phyloP scores from a whole-genome alignment of 2,113 vertebrate genomes.

The Sinocyclocheilus grahami region DNA sequence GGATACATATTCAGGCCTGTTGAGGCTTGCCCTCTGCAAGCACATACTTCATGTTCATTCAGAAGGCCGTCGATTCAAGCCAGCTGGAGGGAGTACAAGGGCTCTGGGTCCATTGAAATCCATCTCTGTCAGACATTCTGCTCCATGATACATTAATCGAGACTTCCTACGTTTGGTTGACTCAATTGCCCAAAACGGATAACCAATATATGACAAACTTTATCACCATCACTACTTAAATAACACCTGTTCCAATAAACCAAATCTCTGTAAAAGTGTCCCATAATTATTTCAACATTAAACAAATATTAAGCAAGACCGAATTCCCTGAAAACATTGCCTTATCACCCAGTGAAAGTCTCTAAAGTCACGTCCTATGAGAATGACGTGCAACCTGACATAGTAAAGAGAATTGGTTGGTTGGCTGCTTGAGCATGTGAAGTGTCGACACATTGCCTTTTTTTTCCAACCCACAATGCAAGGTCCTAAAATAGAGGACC shows the following conservation, averaged over 20 bases:
- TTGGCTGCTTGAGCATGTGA: conserved; percentile 38
- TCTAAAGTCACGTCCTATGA: conserved; percentile 21
- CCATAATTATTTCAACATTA: background rate
- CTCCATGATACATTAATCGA: background rate
- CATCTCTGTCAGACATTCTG: background rate
- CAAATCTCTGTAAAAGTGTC: background rate
- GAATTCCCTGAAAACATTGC: background rate
- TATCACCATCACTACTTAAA: background rate
- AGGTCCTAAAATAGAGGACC: conserved; percentile 66
- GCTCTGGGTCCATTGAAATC: conserved; percentile 5
- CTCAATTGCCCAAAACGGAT: background rate
- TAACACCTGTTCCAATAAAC: conserved; percentile 11
- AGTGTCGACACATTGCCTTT: conserved; percentile 55
- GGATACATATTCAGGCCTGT: conserved; percentile 56
- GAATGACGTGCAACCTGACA: conserved; percentile 17
- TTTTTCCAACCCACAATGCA: conserved; percentile 62
- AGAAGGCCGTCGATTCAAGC: conserved; percentile 15
- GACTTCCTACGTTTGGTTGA: background rate
- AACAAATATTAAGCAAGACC: conserved; percentile 5
- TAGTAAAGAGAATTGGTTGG: conserved; percentile 28
- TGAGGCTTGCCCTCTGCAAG: conserved; percentile 54
- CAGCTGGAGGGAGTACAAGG: conserved; percentile 2
- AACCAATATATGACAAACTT: background rate
- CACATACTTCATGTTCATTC: conserved; percentile 42
- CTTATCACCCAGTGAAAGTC: conserved; percentile 19